Percentiles rank a stretch among this genome's conserved stretches.
Conservation (phyloP, 2,888 invertebrate genomes). For the Epirrhoe alternata region DNA sequence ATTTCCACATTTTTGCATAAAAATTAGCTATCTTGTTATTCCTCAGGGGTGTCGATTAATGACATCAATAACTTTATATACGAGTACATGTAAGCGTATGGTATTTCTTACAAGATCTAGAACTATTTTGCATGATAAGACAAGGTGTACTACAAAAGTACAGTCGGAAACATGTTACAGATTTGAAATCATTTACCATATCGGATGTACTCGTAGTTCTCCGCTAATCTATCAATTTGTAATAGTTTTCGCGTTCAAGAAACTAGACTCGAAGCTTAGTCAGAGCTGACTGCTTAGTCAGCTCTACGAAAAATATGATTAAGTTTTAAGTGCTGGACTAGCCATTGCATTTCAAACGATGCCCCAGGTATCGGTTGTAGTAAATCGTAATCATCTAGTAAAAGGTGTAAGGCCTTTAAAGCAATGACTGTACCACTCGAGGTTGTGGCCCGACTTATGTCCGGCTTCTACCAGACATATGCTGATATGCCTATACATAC, state of each 20-base stretch:
- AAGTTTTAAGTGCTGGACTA: too few species aligned
- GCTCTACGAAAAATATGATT: too few species aligned
- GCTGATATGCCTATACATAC: neutral
- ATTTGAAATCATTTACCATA: neutral
- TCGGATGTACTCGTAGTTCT: too few species aligned
- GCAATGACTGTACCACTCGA: conserved; percentile 16
- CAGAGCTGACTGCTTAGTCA: too few species aligned
- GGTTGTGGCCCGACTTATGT: conserved; percentile 1
- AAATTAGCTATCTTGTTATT: too few species aligned
- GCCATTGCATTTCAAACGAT: too few species aligned
- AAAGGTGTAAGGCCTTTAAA: neutral
- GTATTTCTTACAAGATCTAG: conserved; percentile 12
- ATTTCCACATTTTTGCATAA: too few species aligned
- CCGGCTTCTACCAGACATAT: neutral
- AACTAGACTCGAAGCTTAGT: too few species aligned
- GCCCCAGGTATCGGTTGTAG: too few species aligned
- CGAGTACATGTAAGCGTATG: neutral
- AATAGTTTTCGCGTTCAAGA: too few species aligned
- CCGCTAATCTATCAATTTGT: too few species aligned
- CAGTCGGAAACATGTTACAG: neutral
- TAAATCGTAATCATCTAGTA: too few species aligned
- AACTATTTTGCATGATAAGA: conserved; percentile 12
- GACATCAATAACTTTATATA: conserved; percentile 8
- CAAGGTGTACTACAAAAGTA: neutral
- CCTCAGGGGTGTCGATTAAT: neutral